These are phyloP conservation scores for Hydropsyche betteni DNA, from an alignment of 2,888 invertebrate genomes.

Conservation along the genomic window DNA sequence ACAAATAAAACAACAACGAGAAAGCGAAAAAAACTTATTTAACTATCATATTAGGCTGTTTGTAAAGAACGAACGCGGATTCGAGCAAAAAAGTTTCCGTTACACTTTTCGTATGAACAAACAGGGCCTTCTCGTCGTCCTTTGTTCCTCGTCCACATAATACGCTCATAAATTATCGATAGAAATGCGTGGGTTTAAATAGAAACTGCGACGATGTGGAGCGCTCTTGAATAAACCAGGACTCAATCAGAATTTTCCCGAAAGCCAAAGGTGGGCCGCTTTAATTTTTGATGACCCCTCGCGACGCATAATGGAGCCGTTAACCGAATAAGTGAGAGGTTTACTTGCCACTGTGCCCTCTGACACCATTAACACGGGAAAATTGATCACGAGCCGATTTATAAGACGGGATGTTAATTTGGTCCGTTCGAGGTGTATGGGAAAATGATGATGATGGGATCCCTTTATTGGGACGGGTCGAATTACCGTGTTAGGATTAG, in stretches of 20 bases:
- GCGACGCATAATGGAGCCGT: conserved; percentile 27
- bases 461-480: too few species aligned
- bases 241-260: conserved; percentile 11
- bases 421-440: not conserved
- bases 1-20: conserved; percentile 8
- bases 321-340: conserved; percentile 23
- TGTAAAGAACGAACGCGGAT: not conserved
- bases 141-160: not conserved
- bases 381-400: conserved; percentile 50
- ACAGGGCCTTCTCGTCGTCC: not conserved
- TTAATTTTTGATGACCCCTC: conserved; percentile 14
- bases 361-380: conserved; percentile 47
- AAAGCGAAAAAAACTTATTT: not conserved
- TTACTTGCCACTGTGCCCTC: conserved; percentile 41
- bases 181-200: too few species aligned
- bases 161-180: conserved; percentile 6
- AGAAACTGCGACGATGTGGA: not conserved
- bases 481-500: too few species aligned
- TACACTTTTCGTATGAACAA: not conserved
- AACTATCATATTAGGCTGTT: not conserved
- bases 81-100: not conserved
- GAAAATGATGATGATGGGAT: too few species aligned
- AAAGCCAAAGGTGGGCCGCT: not conserved
- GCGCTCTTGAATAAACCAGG: conserved; percentile 6
- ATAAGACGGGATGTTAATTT: conserved; percentile 49